phyloP scores from a whole-genome alignment of 2,888 invertebrate genomes.

The Nesidiocoris tenuis region DNA sequence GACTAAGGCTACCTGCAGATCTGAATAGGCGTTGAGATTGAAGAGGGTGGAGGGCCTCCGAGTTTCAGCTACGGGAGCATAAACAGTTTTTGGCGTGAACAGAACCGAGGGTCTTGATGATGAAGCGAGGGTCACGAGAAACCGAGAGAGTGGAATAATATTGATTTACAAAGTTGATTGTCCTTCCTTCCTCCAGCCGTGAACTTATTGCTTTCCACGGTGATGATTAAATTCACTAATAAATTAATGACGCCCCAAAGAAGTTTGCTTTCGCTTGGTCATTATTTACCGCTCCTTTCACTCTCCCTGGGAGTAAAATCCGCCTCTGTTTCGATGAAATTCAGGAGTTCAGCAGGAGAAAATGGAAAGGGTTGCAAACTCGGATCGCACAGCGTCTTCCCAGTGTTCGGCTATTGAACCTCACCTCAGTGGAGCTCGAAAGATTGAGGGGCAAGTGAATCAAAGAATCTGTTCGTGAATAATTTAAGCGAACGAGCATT shows the following conservation, averaged over 20 bases:
- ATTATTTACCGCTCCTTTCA: neutral
- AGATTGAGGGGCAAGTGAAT: too few species aligned
- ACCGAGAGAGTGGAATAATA: neutral
- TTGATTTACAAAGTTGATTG: neutral
- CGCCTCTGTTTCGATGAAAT: too few species aligned
- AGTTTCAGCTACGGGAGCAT: neutral
- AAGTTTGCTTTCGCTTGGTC: neutral
- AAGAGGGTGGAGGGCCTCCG: neutral
- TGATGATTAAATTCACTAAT: neutral
- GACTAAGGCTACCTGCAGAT: too few species aligned
- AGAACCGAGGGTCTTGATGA: neutral
- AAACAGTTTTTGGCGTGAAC: neutral
- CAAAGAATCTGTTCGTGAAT: too few species aligned
- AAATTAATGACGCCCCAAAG: neutral
- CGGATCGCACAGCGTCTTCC: too few species aligned
- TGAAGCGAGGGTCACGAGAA: neutral
- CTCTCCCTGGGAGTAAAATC: too few species aligned
- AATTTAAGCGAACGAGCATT: too few species aligned
- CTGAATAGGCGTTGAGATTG: neutral
- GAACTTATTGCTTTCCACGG: neutral
- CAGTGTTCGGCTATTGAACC: too few species aligned
- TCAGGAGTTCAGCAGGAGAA: too few species aligned
- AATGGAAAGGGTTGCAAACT: too few species aligned
- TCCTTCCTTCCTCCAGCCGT: neutral
- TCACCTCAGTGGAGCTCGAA: too few species aligned